Conservation (phyloP, 1,140 invertebrate species). For the Micrasema minimum region DNA sequence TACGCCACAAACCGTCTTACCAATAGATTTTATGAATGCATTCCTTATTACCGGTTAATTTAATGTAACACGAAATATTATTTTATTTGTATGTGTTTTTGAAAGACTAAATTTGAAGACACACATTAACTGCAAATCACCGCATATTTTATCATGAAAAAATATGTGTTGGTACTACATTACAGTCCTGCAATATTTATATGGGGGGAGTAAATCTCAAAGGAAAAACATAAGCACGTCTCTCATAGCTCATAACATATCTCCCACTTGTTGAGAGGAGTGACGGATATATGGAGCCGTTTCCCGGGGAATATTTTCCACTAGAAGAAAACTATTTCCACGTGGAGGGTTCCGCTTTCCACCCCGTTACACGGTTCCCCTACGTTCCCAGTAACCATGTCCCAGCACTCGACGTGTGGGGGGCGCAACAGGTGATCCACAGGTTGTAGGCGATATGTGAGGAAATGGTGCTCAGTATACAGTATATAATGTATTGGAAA, state of each 20-base stretch:
- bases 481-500: no score
- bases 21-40: no score
- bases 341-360: background rate
- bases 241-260: slow-evolving; percentile 27
- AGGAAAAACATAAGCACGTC: slow-evolving; percentile 15
- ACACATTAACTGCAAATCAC: no score
- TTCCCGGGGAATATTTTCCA: slow-evolving; percentile 49
- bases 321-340: slow-evolving; percentile 24
- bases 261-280: slow-evolving; percentile 45
- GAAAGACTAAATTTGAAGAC: background rate
- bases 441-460: slow-evolving; percentile 15
- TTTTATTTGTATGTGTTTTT: background rate
- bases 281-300: slow-evolving; percentile 43
- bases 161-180: no score
- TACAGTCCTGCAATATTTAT: background rate
- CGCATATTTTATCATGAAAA: no score
- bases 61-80: background rate
- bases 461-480: slow-evolving; percentile 21
- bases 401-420: slow-evolving; percentile 33
- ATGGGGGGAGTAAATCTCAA: slow-evolving; percentile 12
- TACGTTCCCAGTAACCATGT: slow-evolving; percentile 17
- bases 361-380: background rate
- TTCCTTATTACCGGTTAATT: no score
- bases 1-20: no score
- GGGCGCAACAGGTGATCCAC: slow-evolving; percentile 36